phyloP scores from a whole-genome alignment of 23 tunicate species.

The Halocynthia aurantium region DNA sequence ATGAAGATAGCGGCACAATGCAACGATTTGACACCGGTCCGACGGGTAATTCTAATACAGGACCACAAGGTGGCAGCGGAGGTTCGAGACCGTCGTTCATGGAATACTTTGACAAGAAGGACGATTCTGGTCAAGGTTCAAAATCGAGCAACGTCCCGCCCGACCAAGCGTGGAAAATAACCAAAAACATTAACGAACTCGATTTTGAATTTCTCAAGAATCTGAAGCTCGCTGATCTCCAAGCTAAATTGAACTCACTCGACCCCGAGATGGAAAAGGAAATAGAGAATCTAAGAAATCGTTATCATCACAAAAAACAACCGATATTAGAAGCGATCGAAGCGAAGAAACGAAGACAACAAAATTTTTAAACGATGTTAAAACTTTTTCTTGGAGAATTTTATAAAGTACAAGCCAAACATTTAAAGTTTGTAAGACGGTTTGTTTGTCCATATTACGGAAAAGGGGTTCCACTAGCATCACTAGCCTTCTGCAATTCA shows the following conservation, averaged over 20 bases:
- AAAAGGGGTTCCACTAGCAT: too few relatives aligned
- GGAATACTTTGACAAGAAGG: constrained; percentile 69
- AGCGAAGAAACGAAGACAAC: constrained; percentile 83
- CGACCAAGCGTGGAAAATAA: constrained; percentile 89
- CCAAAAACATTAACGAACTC: constrained; percentile 80
- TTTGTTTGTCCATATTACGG: too few relatives aligned
- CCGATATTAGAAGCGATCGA: constrained; percentile 95
- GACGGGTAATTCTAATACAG: constrained; percentile 25
- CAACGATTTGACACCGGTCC: constrained; percentile 77
- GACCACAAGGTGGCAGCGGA: background rate
- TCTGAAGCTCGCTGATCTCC: constrained; percentile 51
- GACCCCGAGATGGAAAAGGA: constrained; percentile 91
- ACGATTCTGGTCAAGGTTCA: constrained; percentile 27
- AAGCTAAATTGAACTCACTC: constrained; percentile 48
- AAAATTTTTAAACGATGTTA: constrained; percentile 42
- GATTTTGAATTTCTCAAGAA: constrained; percentile 73
- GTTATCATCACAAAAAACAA: constrained; percentile 73
- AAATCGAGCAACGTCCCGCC: constrained; percentile 46
- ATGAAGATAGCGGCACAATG: constrained; percentile 74
- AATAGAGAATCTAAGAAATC: constrained; percentile 69
- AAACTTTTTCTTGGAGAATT: background rate
- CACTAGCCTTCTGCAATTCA: too few relatives aligned
- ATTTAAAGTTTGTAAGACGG: too few relatives aligned
- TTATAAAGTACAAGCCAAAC: too few relatives aligned
- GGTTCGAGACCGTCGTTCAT: constrained; percentile 73